Evolutionary conservation across 1,140 invertebrate species (phyloP).

Genomic region (Pantala flavescens): DNA sequence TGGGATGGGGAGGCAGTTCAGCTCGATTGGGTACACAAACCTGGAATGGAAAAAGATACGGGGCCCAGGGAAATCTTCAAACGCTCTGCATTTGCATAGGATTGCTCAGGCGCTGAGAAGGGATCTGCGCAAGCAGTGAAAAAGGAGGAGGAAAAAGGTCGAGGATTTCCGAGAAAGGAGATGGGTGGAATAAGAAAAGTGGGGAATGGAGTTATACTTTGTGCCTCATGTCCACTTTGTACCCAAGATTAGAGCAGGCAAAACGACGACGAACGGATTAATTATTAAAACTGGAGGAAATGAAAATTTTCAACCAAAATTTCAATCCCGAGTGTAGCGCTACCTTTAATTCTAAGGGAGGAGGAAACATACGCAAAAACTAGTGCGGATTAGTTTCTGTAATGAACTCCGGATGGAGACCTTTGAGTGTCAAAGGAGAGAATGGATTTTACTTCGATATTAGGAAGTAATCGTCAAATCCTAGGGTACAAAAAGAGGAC

Average conservation of each 20-base stretch:
- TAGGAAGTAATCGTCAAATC: too few species aligned
- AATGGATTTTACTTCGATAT: too few species aligned
- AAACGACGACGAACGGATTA: neutral
- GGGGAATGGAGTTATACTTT: neutral
- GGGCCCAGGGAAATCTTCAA: constrained; percentile 7
- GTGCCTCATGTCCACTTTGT: neutral
- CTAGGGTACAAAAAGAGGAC: too few species aligned
- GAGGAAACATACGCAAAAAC: too few species aligned
- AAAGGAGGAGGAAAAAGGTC: neutral
- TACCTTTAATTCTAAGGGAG: neutral
- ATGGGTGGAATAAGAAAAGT: neutral
- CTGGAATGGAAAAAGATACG: constrained; percentile 9
- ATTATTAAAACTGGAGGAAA: neutral
- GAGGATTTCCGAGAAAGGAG: neutral
- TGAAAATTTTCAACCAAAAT: neutral
- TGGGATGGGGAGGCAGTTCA: neutral
- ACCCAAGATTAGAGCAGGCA: neutral
- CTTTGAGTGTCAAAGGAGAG: too few species aligned
- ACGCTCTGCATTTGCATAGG: neutral
- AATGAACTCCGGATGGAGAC: too few species aligned
- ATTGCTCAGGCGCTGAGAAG: neutral
- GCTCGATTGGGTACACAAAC: constrained; percentile 7
- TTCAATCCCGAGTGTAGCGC: neutral
- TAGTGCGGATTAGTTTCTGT: too few species aligned
- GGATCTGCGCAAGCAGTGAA: neutral